Conservation (phyloP, 2,113 vertebrate genomes). For the Odontesthes bonariensis region DNA sequence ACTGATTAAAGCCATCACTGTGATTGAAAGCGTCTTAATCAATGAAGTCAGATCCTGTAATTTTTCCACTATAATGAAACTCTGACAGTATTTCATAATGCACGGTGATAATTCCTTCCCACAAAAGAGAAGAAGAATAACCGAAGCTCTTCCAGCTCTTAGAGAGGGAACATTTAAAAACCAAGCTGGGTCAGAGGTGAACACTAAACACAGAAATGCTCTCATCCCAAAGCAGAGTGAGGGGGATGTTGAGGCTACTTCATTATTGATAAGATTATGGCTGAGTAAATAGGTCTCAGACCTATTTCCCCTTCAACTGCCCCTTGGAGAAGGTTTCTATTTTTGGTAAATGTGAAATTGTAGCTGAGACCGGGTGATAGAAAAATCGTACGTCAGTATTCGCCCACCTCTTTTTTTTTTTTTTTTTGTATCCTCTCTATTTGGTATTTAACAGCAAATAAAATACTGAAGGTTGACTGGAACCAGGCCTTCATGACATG, state of each 20-base stretch:
- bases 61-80: conserved; percentile 23
- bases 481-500: neutral
- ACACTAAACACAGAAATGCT: conserved; percentile 63
- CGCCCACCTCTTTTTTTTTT: conserved; percentile 34
- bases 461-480: conserved; percentile 13
- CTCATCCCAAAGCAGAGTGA: conserved; percentile 66
- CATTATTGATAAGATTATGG: conserved; percentile 82
- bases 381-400: conserved; percentile 1
- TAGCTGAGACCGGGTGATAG: conserved; percentile 42
- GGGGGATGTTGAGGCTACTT: conserved; percentile 64
- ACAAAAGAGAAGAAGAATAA: conserved; percentile 3
- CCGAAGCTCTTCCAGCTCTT: conserved; percentile 4
- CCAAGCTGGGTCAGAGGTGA: conserved; percentile 35
- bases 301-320: conserved; percentile 60
- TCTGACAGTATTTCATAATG: conserved; percentile 20
- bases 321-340: conserved; percentile 63
- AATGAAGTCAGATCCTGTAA: conserved; percentile 29
- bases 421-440: conserved; percentile 25
- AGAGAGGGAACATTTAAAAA: conserved; percentile 7
- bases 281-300: conserved; percentile 73
- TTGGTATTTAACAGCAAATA: conserved; percentile 53
- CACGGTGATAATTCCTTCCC: neutral
- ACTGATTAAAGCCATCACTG: conserved; percentile 24
- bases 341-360: conserved; percentile 56
- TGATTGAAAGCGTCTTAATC: conserved; percentile 49